These are phyloP conservation scores for Pungitius pungitius DNA, from an alignment of 2,113 vertebrate genomes.

Conservation along the genomic window DNA sequence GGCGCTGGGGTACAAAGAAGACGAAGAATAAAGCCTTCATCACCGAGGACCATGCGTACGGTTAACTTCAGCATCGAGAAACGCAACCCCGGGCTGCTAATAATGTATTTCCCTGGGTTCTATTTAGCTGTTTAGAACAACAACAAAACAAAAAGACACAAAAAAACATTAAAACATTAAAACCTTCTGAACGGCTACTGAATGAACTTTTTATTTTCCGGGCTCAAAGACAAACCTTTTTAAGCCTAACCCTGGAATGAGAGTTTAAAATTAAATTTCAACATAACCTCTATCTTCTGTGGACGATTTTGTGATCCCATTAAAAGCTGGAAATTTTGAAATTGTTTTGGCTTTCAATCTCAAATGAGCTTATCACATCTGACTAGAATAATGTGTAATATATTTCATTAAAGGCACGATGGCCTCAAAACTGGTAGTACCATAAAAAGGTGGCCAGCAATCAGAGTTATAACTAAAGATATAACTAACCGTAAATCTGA, in stretches of 20 bases:
- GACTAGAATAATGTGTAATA: not conserved
- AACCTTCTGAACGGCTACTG: not conserved
- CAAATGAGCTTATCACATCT: not conserved
- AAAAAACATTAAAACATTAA: not conserved
- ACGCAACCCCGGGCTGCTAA: not conserved
- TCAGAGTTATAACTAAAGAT: not conserved
- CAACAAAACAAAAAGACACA: too few species aligned
- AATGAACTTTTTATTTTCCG: not conserved
- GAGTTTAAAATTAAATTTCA: not conserved
- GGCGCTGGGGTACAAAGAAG: not conserved
- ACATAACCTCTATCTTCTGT: not conserved
- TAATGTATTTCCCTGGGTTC: not conserved
- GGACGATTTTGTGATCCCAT: not conserved
- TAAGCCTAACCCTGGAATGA: not conserved
- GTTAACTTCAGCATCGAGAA: not conserved
- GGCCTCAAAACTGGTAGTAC: not conserved
- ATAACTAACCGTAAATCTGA: not conserved
- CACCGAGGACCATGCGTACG: not conserved
- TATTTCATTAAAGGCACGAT: not conserved
- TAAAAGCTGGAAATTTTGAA: not conserved
- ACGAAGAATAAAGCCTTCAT: constrained; percentile 9
- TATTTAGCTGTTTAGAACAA: not conserved
- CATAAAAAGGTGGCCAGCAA: not conserved
- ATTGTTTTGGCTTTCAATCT: not conserved
- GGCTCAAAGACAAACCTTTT: not conserved